Base-by-base conservation (phyloP, 2,797 vertebrate species). In the Gymnodraco acuticeps region DNA sequence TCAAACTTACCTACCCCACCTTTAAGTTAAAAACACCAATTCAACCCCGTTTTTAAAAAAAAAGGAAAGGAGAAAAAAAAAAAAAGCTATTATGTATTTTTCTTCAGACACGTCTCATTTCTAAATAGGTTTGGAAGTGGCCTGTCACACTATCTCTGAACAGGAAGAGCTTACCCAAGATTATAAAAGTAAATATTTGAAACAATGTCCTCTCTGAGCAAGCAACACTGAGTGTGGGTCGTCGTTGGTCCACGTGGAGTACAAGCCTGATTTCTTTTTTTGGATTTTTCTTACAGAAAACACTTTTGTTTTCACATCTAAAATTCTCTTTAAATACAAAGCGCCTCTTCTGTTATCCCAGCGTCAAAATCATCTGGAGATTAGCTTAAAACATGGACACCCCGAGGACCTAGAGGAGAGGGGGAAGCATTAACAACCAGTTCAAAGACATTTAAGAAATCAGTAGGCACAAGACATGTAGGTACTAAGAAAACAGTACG, bases 341-440 rank as follows among this genome's bases (percentile, higher is more conserved):
- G 92, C 91, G 85, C 87, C 90, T 91, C 95, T 95, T 97, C 96
- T 96, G 78, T 91, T 73, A 94, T 94, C 96, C 96, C 95, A 96
- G 96, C 96, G 89, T 97, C 89, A 85, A 91, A 91, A 88, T 87
- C 87, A 78, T 93, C 96, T 95, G 87, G 92, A 89, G 89, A 86
- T 92, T 89, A 94, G 92, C 92, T 98, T 98, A 99, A 97, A 99
- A 99, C 98, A 99, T 99, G 94, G 97, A 97, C 94, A 99, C 97
- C 89, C 97, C 98, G 89, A 99, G 97, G 95, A 98, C 97, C 98
- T 99, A 91, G 87, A 94, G 83, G 89, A 81, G 58, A 89, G 3
- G 7, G 20, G 15, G 4, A n/a, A 72, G 82, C 3, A 45, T 83
- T 56, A 85, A 80, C 74, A 82, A 80, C 31, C 63, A 59, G 53